Conservation (phyloP, 2,888 invertebrate species). For the Silvanus unidentatus region DNA sequence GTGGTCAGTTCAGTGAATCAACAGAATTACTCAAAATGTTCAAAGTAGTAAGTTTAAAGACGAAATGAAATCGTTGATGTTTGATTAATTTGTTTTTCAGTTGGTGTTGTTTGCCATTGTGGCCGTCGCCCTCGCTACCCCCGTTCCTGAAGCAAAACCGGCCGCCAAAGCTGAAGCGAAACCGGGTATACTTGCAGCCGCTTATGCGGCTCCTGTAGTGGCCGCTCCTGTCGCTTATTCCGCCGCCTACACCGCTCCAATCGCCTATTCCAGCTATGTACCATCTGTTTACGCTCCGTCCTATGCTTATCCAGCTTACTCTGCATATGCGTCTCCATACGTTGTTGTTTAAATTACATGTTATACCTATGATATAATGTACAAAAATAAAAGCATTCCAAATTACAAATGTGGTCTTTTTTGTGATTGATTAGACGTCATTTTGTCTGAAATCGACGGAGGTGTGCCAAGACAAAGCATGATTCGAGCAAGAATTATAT, state of each 20-base stretch:
- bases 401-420: no score
- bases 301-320: neutral
- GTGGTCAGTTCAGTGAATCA: no score
- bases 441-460: no score
- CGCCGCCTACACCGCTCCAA: neutral
- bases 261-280: neutral
- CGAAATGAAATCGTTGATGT: neutral
- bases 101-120: neutral
- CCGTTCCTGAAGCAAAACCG: neutral
- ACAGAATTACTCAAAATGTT: no score
- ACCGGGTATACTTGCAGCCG: slow-evolving; percentile 3
- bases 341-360: no score
- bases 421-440: no score
- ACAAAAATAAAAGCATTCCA: no score
- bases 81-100: neutral
- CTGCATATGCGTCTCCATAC: neutral
- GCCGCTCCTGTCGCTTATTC: slow-evolving; percentile 2
- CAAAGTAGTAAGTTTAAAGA: no score
- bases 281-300: neutral
- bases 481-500: no score
- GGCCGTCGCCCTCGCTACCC: neutral
- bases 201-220: slow-evolving; percentile 13
- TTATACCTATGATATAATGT: no score
- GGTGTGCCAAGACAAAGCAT: no score
- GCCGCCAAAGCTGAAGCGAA: neutral